Conservation (phyloP, 2,797 vertebrate genomes). For the Schizopygopsis pylzovi region DNA sequence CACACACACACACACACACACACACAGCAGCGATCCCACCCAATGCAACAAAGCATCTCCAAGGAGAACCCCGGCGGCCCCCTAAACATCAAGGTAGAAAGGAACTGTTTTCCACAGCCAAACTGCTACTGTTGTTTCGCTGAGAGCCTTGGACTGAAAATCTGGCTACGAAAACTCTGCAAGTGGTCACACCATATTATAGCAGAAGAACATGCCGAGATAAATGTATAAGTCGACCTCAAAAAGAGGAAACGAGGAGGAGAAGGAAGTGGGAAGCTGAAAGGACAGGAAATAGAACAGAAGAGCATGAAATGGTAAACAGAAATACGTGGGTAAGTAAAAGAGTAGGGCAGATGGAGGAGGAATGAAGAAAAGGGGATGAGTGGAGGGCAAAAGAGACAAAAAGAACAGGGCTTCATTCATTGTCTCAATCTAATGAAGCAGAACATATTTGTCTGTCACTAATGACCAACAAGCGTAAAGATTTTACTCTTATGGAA, state of each 20-base stretch:
- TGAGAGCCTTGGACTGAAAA: constrained; percentile 28
- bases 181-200: constrained; percentile 42
- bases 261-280: constrained; percentile 27
- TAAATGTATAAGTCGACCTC: constrained; percentile 11
- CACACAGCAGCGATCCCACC: constrained; percentile 33
- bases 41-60: constrained; percentile 59
- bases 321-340: constrained; percentile 5
- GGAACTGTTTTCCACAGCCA: constrained; percentile 39
- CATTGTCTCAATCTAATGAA: constrained; percentile 47
- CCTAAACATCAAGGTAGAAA: constrained; percentile 52
- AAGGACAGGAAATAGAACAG: constrained; percentile 6
- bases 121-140: constrained; percentile 20
- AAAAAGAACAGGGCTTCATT: not conserved
- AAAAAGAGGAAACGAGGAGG: constrained; percentile 26
- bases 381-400: not conserved
- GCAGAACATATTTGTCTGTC: constrained; percentile 42
- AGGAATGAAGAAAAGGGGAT: constrained; percentile 11
- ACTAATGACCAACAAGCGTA: constrained; percentile 1
- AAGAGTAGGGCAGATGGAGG: not conserved
- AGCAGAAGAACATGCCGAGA: constrained; percentile 26
- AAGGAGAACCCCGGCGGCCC: constrained; percentile 53
- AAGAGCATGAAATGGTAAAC: constrained; percentile 28
- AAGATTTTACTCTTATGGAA: constrained; percentile 1
- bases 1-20: too few species aligned
- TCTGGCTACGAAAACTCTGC: constrained; percentile 31